phyloP scores from a whole-genome alignment of 2,113 vertebrate genomes.

The Oxygymnocypris stewartii region DNA sequence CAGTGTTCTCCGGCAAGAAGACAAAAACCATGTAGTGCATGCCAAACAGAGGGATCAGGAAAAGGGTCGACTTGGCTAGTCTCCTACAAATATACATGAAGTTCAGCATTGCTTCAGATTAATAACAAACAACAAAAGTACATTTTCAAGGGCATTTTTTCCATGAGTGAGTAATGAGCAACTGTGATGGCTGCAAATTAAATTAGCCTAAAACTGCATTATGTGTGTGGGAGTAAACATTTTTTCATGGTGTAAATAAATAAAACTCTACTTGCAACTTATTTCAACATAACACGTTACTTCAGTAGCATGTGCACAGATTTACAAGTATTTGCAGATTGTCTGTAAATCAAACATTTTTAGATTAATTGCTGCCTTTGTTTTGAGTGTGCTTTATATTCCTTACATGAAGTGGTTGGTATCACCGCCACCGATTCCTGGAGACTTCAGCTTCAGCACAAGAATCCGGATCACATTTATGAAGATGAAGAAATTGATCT shows the following conservation, averaged over 20 bases:
- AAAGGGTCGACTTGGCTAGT: conserved; percentile 93
- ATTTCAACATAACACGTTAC: neutral
- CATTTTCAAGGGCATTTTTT: neutral
- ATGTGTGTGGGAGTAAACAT: neutral
- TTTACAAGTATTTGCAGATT: neutral
- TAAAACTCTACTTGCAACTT: neutral
- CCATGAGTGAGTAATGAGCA: neutral
- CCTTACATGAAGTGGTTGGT: conserved; percentile 76
- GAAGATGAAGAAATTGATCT: conserved; percentile 80
- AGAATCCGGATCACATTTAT: conserved; percentile 78
- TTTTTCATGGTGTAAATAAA: neutral
- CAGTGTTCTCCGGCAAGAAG: conserved; percentile 86
- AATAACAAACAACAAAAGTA: neutral
- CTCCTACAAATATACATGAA: conserved; percentile 74
- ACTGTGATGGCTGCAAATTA: neutral
- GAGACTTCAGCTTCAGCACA: conserved; percentile 77
- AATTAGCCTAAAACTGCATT: neutral
- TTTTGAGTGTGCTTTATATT: neutral
- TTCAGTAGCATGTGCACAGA: neutral
- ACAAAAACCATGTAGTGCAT: conserved; percentile 93
- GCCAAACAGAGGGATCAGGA: conserved; percentile 95
- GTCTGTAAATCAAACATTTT: neutral
- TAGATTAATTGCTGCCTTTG: neutral
- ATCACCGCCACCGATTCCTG: conserved; percentile 70
- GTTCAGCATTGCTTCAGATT: neutral